These are phyloP conservation scores for Hydropotes inermis DNA, from an alignment of 2,113 vertebrate species.

Conservation along the genomic window DNA sequence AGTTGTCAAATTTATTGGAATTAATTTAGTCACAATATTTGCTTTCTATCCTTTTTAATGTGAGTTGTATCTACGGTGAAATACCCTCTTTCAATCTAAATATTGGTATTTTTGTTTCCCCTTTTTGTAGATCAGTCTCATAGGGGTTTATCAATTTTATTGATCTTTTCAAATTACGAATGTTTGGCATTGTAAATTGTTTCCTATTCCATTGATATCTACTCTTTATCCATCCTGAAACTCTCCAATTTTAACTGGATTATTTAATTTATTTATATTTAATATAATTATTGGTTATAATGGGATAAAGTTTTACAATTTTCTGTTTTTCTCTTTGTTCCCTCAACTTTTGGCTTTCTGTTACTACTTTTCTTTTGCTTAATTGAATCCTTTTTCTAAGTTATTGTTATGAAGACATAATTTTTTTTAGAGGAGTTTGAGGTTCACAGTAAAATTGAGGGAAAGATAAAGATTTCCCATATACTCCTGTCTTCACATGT, in stretches of 20 bases:
- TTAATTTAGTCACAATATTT: not conserved
- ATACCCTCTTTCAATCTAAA: not conserved
- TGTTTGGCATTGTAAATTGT: not conserved
- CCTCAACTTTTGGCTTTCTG: not conserved
- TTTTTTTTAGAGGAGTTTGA: not conserved
- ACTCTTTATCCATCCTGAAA: not conserved
- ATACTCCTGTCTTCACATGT: not conserved
- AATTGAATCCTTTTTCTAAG: not conserved
- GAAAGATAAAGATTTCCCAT: not conserved
- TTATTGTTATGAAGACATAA: not conserved
- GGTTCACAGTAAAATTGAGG: not conserved
- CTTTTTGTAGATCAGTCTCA: not conserved
- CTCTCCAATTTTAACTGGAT: conserved; percentile 23
- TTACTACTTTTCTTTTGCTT: not conserved
- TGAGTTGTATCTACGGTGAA: not conserved
- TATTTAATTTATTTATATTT: conserved; percentile 6
- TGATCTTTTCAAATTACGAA: not conserved
- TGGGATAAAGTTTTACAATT: not conserved
- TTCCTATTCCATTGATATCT: conserved; percentile 6
- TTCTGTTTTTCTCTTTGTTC: not conserved
- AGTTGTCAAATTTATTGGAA: not conserved
- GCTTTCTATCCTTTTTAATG: not conserved
- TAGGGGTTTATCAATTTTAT: not conserved
- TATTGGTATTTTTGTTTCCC: not conserved
- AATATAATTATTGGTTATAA: not conserved